A percentile compares a stretch with the other conserved stretches of the same genome.
Conservation (phyloP, 2,797 vertebrate genomes). For the Enteromius fasciolatus region DNA sequence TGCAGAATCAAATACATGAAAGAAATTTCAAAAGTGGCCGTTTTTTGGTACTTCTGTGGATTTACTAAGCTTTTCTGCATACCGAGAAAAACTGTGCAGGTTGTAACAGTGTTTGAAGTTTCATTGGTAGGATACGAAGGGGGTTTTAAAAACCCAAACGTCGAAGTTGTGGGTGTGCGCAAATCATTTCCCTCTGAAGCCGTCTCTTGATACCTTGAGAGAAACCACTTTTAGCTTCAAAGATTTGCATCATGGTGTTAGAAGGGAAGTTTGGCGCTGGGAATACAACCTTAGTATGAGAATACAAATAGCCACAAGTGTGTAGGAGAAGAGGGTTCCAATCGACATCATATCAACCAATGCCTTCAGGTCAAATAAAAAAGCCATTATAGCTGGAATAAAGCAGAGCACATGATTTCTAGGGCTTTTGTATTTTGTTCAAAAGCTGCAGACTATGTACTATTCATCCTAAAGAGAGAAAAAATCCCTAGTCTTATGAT, state of each 20-base stretch:
- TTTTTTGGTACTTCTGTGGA: no score
- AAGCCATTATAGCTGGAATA: slow-evolving; percentile 82
- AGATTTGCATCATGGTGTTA: slow-evolving; percentile 1
- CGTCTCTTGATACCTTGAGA: slow-evolving; percentile 76
- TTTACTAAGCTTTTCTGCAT: slow-evolving; percentile 9
- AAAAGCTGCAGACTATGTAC: slow-evolving; percentile 18
- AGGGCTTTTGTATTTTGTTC: slow-evolving; percentile 33
- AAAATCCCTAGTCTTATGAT: slow-evolving; percentile 10
- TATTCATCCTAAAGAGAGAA: slow-evolving; percentile 36
- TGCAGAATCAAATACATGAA: slow-evolving; percentile 60
- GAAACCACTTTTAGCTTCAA: slow-evolving; percentile 28
- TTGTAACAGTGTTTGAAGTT: slow-evolving; percentile 75
- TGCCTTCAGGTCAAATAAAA: slow-evolving; percentile 85
- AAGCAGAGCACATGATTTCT: slow-evolving; percentile 23
- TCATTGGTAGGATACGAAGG: slow-evolving; percentile 63
- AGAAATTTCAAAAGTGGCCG: not conserved
- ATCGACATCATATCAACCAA: slow-evolving; percentile 89
- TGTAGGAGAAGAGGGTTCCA: slow-evolving; percentile 86
- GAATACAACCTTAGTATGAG: slow-evolving; percentile 83
- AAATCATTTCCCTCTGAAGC: slow-evolving; percentile 60
- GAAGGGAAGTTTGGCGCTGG: not conserved
- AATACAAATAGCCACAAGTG: slow-evolving; percentile 85
- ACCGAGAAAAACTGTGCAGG: slow-evolving; percentile 74
- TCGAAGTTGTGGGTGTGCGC: slow-evolving; percentile 49
- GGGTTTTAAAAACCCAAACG: slow-evolving; percentile 65